Evolutionary conservation across 2,113 vertebrate species (phyloP), one percentile per base, ranked within the genome.

Genomic region (Amblyopsis rosae): DNA sequence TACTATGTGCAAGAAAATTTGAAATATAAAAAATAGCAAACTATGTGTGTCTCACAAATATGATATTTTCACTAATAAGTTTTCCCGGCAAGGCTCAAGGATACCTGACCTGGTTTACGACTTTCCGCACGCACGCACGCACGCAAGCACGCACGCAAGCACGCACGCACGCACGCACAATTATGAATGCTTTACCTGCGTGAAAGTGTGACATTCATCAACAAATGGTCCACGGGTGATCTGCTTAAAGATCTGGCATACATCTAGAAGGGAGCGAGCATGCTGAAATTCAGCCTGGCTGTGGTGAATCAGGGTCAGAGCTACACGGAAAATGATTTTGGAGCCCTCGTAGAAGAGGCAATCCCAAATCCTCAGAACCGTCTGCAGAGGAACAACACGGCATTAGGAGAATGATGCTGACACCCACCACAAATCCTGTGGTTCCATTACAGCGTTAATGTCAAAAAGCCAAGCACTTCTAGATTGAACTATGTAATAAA

Each of bases 291-390:
- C 82, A 47, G 87, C 87, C 92, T 98, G 94, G 57, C 98, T 89
- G 64, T 95, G 95, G 58, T 94, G 96, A 70, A 99, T 96, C 66
- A 99, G 61, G 0, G 96, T 98, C 86, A 99, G 93, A 16, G 95
- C 97, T 53, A 99, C 96, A 0, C 98, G 95, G 87, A 98, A 99
- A 62, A 99, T 84, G 80, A 99, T 94, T 89, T 99, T 99, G 0
- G 97, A 99, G 51, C 98, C 98, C 82, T 99, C 98, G 0, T 95
- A 97, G 88, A 99, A 99, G 48, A 99, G 82, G 76, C 96, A 96
- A 73, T 99, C 98, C 98, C 98, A 99, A 81, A 99, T 94, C 47
- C 97, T 91, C 45, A 99, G 87, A 51, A 99, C 98, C 0, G 97
- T 99, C 98, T 99, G 88, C 46, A 46, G 46, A n/a, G 41, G 64